A percentile compares a stretch with the other conserved stretches of the same genome.
These are phyloP conservation scores for Gila orcuttii DNA, from an alignment of 2,113 vertebrate genomes.

Conservation along the genomic window DNA sequence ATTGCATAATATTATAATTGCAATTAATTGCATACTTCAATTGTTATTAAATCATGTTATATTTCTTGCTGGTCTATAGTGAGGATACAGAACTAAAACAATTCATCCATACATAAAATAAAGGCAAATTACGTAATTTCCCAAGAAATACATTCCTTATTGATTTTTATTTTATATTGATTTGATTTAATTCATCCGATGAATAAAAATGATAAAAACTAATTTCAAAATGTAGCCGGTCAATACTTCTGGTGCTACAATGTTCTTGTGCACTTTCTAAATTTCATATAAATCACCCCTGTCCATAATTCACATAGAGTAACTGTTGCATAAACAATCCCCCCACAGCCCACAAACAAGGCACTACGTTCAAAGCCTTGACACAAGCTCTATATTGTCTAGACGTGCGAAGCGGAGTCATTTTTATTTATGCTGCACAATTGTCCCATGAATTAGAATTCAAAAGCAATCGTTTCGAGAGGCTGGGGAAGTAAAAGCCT, in stretches of 20 bases:
- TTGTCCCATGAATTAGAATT: slow-evolving; percentile 6
- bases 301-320: slow-evolving; percentile 47
- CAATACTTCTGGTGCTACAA: slow-evolving; percentile 61
- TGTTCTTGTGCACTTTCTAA: slow-evolving; percentile 49
- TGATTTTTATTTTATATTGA: slow-evolving; percentile 56
- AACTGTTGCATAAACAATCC: slow-evolving; percentile 29
- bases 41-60: neutral
- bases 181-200: slow-evolving; percentile 65
- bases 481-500: slow-evolving; percentile 38
- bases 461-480: slow-evolving; percentile 31
- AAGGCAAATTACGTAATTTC: slow-evolving; percentile 34
- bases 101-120: slow-evolving; percentile 7
- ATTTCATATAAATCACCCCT: slow-evolving; percentile 59
- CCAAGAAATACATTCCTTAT: slow-evolving; percentile 47
- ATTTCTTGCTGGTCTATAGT: neutral
- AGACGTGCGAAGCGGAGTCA: neutral
- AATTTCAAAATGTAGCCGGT: slow-evolving; percentile 63
- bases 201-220: slow-evolving; percentile 64
- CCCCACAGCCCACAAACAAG: slow-evolving; percentile 1
- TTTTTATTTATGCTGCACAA: slow-evolving; percentile 38
- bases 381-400: slow-evolving; percentile 22
- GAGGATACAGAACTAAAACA: neutral
- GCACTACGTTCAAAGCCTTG: slow-evolving; percentile 12
- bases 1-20: neutral
- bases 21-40: neutral